Conservation (phyloP, 2,113 vertebrate species). For the Gobiocypris rarus region DNA sequence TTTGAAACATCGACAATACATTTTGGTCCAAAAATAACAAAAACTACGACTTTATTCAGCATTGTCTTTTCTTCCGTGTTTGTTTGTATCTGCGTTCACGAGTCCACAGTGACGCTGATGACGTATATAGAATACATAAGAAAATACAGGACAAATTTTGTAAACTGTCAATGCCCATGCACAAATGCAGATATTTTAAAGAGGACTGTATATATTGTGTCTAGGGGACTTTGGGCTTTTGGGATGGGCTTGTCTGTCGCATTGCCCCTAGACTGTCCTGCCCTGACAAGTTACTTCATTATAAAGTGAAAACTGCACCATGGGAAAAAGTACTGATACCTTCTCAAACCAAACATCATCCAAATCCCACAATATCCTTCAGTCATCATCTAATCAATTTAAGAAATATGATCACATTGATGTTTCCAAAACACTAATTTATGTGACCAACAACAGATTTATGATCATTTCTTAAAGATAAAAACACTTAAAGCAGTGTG, state of each 20-base stretch:
- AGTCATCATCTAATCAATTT: not conserved
- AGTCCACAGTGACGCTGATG: too few relatives aligned
- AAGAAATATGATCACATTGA: not conserved
- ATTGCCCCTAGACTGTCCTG: constrained; percentile 27
- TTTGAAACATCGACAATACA: too few relatives aligned
- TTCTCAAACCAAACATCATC: not conserved
- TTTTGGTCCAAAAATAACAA: too few relatives aligned
- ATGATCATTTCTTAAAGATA: not conserved
- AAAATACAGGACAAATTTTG: not conserved
- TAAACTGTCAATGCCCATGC: not conserved
- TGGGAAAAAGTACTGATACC: constrained; percentile 41
- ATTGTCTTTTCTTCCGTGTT: too few relatives aligned
- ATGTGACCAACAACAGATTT: not conserved
- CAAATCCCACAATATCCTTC: constrained; percentile 19
- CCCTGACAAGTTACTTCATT: constrained; percentile 29
- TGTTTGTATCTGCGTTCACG: too few relatives aligned
- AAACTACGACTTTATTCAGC: too few relatives aligned
- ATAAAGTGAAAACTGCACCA: constrained; percentile 24
- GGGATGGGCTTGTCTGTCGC: not conserved
- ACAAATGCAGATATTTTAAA: not conserved
- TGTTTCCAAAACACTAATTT: constrained; percentile 23
- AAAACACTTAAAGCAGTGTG: not conserved
- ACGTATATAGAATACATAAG: too few relatives aligned
- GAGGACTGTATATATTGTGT: not conserved
- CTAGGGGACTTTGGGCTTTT: not conserved